Evolutionary conservation across 2,113 vertebrate genomes (phyloP).

Genomic region (Actinemys pallida): DNA sequence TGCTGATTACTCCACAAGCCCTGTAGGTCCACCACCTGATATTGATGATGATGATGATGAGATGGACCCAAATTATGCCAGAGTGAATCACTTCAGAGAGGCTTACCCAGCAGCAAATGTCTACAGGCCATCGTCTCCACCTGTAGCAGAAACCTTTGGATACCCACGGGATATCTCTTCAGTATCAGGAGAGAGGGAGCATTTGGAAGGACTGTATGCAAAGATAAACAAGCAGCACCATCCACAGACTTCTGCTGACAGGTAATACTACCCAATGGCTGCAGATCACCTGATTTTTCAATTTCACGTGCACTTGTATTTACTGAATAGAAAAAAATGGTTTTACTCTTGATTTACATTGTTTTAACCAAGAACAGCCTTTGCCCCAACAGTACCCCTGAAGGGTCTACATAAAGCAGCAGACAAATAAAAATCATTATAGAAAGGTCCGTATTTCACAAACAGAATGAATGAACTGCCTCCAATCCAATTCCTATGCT

Average conservation of each 20-base stretch:
- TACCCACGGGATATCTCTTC: slow-evolving; percentile 75
- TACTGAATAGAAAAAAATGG: slow-evolving; percentile 19
- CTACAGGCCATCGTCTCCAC: slow-evolving; percentile 78
- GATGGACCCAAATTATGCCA: slow-evolving; percentile 94
- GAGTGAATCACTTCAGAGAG: slow-evolving; percentile 92
- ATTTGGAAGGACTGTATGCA: slow-evolving; percentile 92
- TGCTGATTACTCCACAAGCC: slow-evolving; percentile 67
- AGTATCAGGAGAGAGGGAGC: slow-evolving; percentile 83
- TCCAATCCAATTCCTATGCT: slow-evolving; percentile 61
- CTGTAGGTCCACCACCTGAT: slow-evolving; percentile 76
- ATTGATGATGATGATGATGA: slow-evolving; percentile 89
- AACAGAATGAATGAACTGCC: slow-evolving; percentile 47
- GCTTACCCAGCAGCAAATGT: slow-evolving; percentile 73
- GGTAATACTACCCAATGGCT: slow-evolving; percentile 78
- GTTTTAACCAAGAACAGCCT: background rate
- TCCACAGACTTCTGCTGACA: slow-evolving; percentile 83
- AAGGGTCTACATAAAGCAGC: slow-evolving; percentile 45
- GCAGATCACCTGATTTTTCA: background rate
- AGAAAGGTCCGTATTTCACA: slow-evolving; percentile 62
- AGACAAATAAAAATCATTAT: slow-evolving; percentile 68
- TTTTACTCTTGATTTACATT: slow-evolving; percentile 11
- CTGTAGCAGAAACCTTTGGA: slow-evolving; percentile 62
- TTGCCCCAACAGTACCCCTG: slow-evolving; percentile 26
- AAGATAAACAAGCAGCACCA: slow-evolving; percentile 95
- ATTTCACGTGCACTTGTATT: background rate